Conservation (phyloP, 2,888 invertebrate species). For the Cerceris rybyensis region DNA sequence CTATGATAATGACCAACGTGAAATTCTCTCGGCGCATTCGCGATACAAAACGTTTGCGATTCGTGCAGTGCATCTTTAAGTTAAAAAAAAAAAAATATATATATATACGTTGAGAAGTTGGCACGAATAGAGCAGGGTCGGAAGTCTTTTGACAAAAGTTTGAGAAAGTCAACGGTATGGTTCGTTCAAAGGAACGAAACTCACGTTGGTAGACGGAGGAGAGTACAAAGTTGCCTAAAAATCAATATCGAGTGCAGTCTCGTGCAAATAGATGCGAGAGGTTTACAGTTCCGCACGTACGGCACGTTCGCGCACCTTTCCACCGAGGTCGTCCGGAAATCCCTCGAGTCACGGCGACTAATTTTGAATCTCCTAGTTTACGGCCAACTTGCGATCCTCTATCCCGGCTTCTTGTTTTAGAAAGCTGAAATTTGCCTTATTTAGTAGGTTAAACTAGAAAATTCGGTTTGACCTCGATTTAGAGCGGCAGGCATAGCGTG, state of each 20-base stretch:
- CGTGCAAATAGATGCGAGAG: slow-evolving; percentile 24
- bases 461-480: slow-evolving; percentile 82
- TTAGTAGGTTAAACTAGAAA: slow-evolving; percentile 82
- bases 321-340: slow-evolving; percentile 65
- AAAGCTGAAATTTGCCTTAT: slow-evolving; percentile 81
- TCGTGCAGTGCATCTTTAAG: slow-evolving; percentile 57
- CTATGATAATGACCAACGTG: slow-evolving; percentile 66
- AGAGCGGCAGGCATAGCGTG: slow-evolving; percentile 59
- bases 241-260: slow-evolving; percentile 41
- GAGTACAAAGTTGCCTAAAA: slow-evolving; percentile 18
- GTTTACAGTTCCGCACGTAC: slow-evolving; percentile 29
- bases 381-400: slow-evolving; percentile 58
- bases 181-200: neutral
- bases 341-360: slow-evolving; percentile 64
- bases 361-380: slow-evolving; percentile 69
- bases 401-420: slow-evolving; percentile 73
- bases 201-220: neutral
- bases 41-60: slow-evolving; percentile 17
- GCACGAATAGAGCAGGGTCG: neutral
- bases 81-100: slow-evolving; percentile 22
- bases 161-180: too few relatives aligned
- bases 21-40: slow-evolving; percentile 60
- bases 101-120: slow-evolving; percentile 14
- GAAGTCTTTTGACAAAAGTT: neutral
- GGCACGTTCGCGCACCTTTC: slow-evolving; percentile 20